Evolutionary conservation across 2,113 vertebrate species (phyloP), one percentile per base, ranked within the genome.

Genomic region (Pseudonaja textilis): DNA sequence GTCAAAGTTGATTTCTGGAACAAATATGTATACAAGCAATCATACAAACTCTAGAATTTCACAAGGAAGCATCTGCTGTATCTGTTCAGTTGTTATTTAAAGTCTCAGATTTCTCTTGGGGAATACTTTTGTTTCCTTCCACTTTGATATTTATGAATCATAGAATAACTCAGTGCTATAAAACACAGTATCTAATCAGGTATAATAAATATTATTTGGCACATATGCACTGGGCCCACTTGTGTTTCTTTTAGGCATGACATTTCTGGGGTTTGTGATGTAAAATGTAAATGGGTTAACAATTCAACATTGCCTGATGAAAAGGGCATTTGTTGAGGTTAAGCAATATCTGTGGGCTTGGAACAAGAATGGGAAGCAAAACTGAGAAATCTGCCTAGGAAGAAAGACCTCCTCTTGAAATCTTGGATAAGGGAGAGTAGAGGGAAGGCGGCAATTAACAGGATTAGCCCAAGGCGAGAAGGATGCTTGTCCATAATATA

Each of bases 191-290:
- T 9, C 69, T 61, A 89, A 89, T 47, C 50, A 89, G 34, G 2
- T 89, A 39, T 47, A 94, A 95, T 94, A 93, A 96, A 95, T 91
- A 89, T 57, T 20, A 20, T 0, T 1, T 74, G 23, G 81, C 4
- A 26, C 52, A 91, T 45, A 69, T 34, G 23, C 1, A 12, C 91
- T 39, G 29, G 7, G 5, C 50, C 39, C 47, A 14, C 42, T 29
- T 12, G 1, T 16, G 1, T 87, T 81, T 1, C 2, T 87, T 81
- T 2, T 1, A 87, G 54, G 16, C 22, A 22, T 7, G 55, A n/a
- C 42, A 23, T 18, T 64, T 42, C 9, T 10, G 25, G 54, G 14
- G 55, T 18, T 56, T 42, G 29, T 14, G n/a, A 12, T 61, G 45
- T 18, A 56, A 87, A 87, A 61, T 57, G 20, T 87, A 56, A 91